Evolutionary conservation across 1,140 invertebrate genomes (phyloP).

Genomic region (Sarcophaga bullata): DNA sequence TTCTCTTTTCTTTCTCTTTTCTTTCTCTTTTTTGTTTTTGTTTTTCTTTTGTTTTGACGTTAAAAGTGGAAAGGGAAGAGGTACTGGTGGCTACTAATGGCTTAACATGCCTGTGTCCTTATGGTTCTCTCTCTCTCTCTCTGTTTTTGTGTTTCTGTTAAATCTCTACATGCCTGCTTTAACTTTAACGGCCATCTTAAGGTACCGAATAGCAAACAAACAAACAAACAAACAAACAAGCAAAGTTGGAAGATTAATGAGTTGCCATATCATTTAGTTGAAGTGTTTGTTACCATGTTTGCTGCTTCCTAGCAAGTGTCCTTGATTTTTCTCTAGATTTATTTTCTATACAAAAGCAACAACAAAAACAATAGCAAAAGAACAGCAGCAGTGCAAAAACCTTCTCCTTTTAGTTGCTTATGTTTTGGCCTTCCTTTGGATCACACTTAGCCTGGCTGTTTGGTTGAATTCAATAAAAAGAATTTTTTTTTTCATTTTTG

Average conservation of each 20-base stretch:
- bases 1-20: no score
- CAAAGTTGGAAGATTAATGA: slow-evolving; percentile 38
- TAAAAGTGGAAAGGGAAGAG: no score
- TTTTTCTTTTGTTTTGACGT: no score
- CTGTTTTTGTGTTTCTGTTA: background rate
- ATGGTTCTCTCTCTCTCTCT: background rate
- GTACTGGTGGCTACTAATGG: no score
- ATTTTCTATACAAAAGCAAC: background rate
- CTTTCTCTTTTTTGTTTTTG: no score
- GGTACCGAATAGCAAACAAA: background rate
- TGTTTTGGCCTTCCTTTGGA: background rate
- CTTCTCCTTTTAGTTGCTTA: background rate
- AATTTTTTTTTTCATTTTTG: no score
- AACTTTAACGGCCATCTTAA: background rate
- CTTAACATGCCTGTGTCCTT: background rate
- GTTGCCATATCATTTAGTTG: slow-evolving; percentile 35
- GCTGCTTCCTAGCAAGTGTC: background rate
- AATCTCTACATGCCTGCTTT: background rate
- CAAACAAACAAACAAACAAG: background rate
- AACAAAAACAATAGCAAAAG: no score
- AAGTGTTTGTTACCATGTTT: slow-evolving; percentile 9
- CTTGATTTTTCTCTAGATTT: slow-evolving; percentile 32
- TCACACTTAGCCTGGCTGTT: background rate
- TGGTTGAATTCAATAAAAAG: background rate
- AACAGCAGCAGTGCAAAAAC: no score